Evolutionary conservation across 2,113 vertebrate species (phyloP).

Genomic region (Malurus alboscapulatus): DNA sequence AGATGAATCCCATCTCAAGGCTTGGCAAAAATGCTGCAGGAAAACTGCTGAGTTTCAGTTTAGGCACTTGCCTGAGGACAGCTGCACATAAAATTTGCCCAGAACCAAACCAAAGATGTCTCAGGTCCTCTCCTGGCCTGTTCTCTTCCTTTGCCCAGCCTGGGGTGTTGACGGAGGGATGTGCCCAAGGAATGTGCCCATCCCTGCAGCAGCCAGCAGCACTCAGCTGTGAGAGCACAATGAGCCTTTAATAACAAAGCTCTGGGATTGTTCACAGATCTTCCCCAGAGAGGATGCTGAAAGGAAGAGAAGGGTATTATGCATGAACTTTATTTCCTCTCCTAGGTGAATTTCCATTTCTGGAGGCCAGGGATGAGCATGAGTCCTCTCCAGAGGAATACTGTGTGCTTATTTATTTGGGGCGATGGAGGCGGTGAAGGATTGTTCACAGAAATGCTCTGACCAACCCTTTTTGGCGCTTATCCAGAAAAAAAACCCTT

Average conservation of each 20-base stretch:
- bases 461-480: not conserved
- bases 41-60: not conserved
- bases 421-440: not conserved
- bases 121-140: not conserved
- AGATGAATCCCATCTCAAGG: not conserved
- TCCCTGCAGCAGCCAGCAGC: not conserved
- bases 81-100: not conserved
- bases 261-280: not conserved
- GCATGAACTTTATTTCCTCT: not conserved
- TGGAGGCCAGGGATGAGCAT: not conserved
- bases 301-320: not conserved
- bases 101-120: not conserved
- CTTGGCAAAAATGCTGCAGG: not conserved
- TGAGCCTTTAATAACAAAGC: not conserved
- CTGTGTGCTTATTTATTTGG: not conserved
- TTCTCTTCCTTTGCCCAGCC: not conserved
- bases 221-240: not conserved
- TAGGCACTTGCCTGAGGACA: not conserved
- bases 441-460: not conserved
- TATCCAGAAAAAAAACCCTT: not conserved
- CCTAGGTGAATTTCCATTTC: conserved; percentile 15
- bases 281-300: not conserved
- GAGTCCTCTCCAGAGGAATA: not conserved
- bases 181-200: not conserved
- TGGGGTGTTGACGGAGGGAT: not conserved